phyloP scores from a whole-genome alignment of 2,888 invertebrate genomes.

The Caenorhabditis auriculariae region DNA sequence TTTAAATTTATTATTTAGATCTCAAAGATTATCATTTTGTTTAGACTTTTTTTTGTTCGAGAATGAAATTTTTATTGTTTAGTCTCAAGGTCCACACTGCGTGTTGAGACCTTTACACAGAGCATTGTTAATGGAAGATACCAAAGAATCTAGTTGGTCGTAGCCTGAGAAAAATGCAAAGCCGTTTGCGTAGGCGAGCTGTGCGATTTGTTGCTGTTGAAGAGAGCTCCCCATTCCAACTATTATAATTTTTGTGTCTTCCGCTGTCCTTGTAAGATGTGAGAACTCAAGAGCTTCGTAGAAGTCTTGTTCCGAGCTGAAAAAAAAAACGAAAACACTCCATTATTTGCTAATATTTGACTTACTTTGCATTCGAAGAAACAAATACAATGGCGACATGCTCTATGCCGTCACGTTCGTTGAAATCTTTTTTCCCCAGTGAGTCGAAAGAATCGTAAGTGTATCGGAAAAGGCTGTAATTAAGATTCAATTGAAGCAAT shows the following conservation, averaged over 20 bases:
- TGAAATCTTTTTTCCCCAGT: constrained; percentile 15
- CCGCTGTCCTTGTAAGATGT: constrained; percentile 28
- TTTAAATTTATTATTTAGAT: not conserved
- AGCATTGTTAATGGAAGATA: constrained; percentile 29
- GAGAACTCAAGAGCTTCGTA: constrained; percentile 39
- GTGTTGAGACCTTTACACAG: constrained; percentile 24
- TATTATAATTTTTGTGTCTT: constrained; percentile 40
- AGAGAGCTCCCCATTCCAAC: constrained; percentile 34
- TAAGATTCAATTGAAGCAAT: not conserved
- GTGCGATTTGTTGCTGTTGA: constrained; percentile 21
- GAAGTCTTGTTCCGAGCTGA: constrained; percentile 42
- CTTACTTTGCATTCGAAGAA: constrained; percentile 36
- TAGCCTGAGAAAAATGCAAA: constrained; percentile 36
- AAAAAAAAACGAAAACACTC: constrained; percentile 5
- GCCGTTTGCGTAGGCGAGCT: constrained; percentile 32
- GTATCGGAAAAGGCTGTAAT: constrained; percentile 46
- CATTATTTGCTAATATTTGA: not conserved
- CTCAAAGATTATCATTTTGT: not conserved
- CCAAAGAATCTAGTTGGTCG: constrained; percentile 17
- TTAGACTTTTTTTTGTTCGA: not conserved
- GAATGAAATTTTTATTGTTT: not conserved
- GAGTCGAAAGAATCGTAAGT: constrained; percentile 21
- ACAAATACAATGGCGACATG: constrained; percentile 40
- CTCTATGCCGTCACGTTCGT: constrained; percentile 35
- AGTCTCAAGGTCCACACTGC: constrained; percentile 26